Evolutionary conservation across 1,140 invertebrate genomes (phyloP), one percentile per base, ranked within the genome.

Genomic region (Callitettix versicolor): DNA sequence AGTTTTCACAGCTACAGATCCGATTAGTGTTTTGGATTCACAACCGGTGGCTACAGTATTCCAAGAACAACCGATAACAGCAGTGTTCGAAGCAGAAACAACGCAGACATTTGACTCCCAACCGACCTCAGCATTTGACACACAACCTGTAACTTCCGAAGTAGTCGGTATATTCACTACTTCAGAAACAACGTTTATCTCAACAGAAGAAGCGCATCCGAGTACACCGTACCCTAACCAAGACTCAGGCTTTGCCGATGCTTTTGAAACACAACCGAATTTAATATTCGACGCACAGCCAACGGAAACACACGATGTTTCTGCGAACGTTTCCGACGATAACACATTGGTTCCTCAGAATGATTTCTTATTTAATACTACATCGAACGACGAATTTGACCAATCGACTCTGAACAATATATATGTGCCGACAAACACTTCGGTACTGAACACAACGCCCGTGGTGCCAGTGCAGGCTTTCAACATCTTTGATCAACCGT

Each of bases 271-370:
- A 15, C 43, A 6, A 3, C 3, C 17, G 3, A 46, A 46, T 21
- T 24, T 46, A 3, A n/a, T n/a, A n/a, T 46, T 46, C 20, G 43
- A 46, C 20, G 43, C 43, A 24, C 43, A 46, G 21, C 43, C 43
- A 9, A 33, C 24, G 2, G 21, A 21, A 15, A 26, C 47, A 33
- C n/a, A n/a, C n/a, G 43, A 36, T 21, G 43, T 4, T 7, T 12
- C 54, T 3, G 40, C 76, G 42, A 71, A 72, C 56, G 66, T 65
- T 51, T 64, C 68, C 20, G 74, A 75, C 33, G 43, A 46, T 3
- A 20, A 38, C 7, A 36, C 48, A 6, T 14, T 9, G 14, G 34
- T 51, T 17, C 6, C 3, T 18, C 30, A 51, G 20, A 38, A 20
- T 26, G 33, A 51, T 51, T n/a, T 48, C n/a, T 48, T 48, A 9